Percentiles rank a stretch among this genome's conserved stretches.
Evolutionary conservation across 2,888 invertebrate genomes (phyloP).

Genomic region (Tetrapedia diversipes): DNA sequence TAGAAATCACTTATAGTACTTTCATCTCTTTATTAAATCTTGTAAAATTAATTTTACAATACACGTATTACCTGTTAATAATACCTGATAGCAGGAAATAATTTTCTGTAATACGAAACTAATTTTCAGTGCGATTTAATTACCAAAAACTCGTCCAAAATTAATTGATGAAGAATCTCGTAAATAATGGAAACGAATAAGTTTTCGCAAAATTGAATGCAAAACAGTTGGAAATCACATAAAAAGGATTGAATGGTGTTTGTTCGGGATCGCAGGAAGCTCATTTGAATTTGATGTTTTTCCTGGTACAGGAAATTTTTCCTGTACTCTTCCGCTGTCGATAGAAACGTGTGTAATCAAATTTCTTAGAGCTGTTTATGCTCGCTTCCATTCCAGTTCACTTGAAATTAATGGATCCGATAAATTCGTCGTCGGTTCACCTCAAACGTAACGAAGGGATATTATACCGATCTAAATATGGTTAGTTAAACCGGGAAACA

Average conservation of each 20-base stretch:
- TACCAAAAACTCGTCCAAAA: no score
- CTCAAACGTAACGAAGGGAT: neutral
- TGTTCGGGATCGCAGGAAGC: neutral
- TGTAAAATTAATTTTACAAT: no score
- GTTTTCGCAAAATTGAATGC: neutral
- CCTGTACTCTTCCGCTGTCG: neutral
- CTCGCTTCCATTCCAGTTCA: slow-evolving; percentile 9
- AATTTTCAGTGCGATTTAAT: no score
- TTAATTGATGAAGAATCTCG: no score
- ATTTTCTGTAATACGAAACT: no score
- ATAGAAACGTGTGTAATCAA: slow-evolving; percentile 25
- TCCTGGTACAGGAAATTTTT: neutral
- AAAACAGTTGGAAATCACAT: no score
- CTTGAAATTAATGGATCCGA: slow-evolving; percentile 37
- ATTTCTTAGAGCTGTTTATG: slow-evolving; percentile 44
- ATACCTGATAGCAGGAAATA: no score
- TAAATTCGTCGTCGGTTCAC: slow-evolving; percentile 14
- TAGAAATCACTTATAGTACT: no score
- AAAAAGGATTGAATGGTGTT: neutral
- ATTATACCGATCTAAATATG: slow-evolving; percentile 1
- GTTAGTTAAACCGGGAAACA: neutral
- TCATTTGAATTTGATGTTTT: slow-evolving; percentile 4
- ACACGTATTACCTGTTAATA: no score
- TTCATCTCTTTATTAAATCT: no score
- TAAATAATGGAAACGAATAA: no score